Conservation (phyloP, 2,888 invertebrate genomes). For the Eristalinus aeneus region DNA sequence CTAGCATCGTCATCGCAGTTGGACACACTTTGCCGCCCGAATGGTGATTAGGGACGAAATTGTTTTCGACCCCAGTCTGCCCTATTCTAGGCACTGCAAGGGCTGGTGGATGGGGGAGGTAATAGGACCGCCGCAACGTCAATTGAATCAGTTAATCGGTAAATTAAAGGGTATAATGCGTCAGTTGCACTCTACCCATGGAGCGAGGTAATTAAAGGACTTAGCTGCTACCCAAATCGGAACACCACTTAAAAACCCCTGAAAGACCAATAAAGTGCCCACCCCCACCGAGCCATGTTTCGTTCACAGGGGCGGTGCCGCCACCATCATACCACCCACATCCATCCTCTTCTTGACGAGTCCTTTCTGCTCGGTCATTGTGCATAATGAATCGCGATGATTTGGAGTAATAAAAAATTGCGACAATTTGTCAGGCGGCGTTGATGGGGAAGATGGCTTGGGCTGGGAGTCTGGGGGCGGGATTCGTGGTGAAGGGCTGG, state of each 20-base stretch:
- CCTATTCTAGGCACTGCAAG: neutral
- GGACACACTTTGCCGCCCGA: conserved; percentile 37
- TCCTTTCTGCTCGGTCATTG: conserved; percentile 73
- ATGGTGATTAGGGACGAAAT: conserved; percentile 50
- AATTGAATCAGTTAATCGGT: conserved; percentile 72
- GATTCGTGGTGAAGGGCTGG: neutral
- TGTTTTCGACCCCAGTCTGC: conserved; percentile 51
- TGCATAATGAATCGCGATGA: conserved; percentile 75
- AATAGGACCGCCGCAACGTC: conserved; percentile 49
- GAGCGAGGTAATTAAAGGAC: conserved; percentile 48
- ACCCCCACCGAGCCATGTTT: neutral
- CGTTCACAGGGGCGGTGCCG: neutral
- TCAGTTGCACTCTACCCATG: conserved; percentile 62
- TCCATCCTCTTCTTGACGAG: conserved; percentile 28
- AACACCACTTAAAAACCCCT: conserved; percentile 22
- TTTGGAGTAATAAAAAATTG: conserved; percentile 74
- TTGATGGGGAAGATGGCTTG: conserved; percentile 19
- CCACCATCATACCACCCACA: neutral
- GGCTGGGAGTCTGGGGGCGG: neutral
- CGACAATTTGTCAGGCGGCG: conserved; percentile 73
- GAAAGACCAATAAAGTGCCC: neutral
- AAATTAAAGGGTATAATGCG: conserved; percentile 73
- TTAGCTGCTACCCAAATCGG: neutral
- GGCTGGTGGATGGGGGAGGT: neutral
- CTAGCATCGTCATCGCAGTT: neutral